phyloP scores from a whole-genome alignment of 2,888 invertebrate genomes.

The Lochmaea capreae region DNA sequence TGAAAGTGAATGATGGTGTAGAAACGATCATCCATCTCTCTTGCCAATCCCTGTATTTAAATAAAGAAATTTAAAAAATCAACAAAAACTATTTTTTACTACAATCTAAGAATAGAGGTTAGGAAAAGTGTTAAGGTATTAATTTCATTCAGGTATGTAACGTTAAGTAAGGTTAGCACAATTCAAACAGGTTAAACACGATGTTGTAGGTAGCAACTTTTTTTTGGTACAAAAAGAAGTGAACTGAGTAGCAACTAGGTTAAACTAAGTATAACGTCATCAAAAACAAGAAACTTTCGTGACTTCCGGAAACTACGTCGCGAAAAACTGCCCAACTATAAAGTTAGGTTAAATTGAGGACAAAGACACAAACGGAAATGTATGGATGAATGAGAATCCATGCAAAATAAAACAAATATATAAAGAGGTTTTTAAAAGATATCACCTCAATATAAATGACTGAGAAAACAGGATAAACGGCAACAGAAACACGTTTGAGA shows the following conservation, averaged over 20 bases:
- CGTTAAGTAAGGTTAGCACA: constrained; percentile 37
- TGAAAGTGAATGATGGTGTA: no score
- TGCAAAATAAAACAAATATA: not conserved
- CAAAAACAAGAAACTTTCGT: constrained; percentile 16
- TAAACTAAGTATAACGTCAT: not conserved
- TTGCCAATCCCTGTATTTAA: constrained; percentile 1
- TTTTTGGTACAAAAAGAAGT: not conserved
- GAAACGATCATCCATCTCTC: not conserved
- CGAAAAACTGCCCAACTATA: not conserved
- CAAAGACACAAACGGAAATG: not conserved
- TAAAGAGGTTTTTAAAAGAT: not conserved
- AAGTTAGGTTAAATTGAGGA: not conserved
- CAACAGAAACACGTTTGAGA: not conserved
- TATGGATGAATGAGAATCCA: not conserved
- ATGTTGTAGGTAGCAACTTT: not conserved
- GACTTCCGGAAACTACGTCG: constrained; percentile 1
- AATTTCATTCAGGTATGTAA: constrained; percentile 30
- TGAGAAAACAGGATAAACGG: not conserved
- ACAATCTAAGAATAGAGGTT: constrained; percentile 26
- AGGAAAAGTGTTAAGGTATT: constrained; percentile 30
- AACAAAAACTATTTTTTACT: not conserved
- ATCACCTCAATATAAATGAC: not conserved
- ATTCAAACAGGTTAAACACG: constrained; percentile 25
- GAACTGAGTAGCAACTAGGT: constrained; percentile 16
- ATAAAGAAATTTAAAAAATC: not conserved